phyloP scores from a whole-genome alignment of 2,888 invertebrate species.

The Abscondita cerata region DNA sequence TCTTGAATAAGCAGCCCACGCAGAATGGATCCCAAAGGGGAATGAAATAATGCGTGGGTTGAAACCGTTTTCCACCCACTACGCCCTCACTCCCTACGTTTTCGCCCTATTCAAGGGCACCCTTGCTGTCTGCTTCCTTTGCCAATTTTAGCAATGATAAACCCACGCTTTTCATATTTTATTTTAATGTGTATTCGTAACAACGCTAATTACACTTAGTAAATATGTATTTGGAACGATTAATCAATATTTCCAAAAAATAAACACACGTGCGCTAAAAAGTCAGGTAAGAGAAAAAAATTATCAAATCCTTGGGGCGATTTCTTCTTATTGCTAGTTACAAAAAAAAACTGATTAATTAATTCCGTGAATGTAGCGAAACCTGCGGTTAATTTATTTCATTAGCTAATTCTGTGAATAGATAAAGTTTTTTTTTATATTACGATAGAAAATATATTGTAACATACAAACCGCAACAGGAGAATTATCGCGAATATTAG shows the following conservation, averaged over 20 bases:
- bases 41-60: conserved; percentile 31
- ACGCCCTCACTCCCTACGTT: conserved; percentile 1
- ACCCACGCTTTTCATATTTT: conserved; percentile 32
- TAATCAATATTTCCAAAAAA: background rate
- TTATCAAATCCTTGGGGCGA: background rate
- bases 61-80: conserved; percentile 28
- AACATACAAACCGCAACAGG: too few relatives aligned
- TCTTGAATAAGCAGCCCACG: conserved; percentile 29
- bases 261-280: background rate
- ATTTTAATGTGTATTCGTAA: background rate
- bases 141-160: conserved; percentile 36
- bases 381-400: conserved; percentile 8
- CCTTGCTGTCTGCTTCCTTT: conserved; percentile 32
- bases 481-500: too few relatives aligned
- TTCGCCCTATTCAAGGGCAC: conserved; percentile 33
- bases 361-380: conserved; percentile 4
- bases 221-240: background rate
- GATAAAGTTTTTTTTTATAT: conserved; percentile 11
- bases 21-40: conserved; percentile 19
- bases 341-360: background rate
- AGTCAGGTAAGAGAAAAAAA: background rate
- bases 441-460: background rate
- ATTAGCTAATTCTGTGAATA: conserved; percentile 1
- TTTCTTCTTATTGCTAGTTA: background rate
- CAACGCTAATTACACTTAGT: background rate